Conservation (phyloP, 2,113 vertebrate species). For the Chlamydotis undulata region DNA sequence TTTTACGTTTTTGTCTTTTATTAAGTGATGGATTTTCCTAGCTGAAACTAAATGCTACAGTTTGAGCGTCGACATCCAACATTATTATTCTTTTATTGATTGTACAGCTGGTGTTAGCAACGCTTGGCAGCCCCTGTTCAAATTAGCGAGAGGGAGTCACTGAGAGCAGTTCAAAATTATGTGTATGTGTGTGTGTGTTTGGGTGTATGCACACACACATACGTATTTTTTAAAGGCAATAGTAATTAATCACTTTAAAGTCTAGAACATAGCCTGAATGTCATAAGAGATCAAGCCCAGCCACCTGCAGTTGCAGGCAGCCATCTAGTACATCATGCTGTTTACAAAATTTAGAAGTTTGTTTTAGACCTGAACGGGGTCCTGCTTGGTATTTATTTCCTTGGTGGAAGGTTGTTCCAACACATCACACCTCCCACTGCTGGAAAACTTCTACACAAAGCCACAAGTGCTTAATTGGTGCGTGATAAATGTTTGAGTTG, state of each 20-base stretch:
- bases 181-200: not conserved
- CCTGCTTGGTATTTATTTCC: not conserved
- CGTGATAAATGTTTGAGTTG: not conserved
- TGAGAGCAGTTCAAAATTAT: not conserved
- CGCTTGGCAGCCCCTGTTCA: not conserved
- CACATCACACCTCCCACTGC: not conserved
- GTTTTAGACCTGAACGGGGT: not conserved
- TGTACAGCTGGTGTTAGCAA: not conserved
- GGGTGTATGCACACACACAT: not conserved
- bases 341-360: not conserved
- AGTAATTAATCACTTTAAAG: not conserved
- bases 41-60: not conserved
- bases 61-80: not conserved
- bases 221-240: not conserved
- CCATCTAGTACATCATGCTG: not conserved
- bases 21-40: not conserved
- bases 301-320: not conserved
- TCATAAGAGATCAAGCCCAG: not conserved
- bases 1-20: not conserved
- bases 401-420: not conserved
- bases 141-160: not conserved
- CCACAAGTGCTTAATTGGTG: not conserved
- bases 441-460: not conserved
- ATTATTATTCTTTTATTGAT: not conserved
- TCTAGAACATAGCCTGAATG: not conserved